Base-by-base conservation (phyloP, 2,888 invertebrate genomes). In the Cataglyphis rosenhaueri region DNA sequence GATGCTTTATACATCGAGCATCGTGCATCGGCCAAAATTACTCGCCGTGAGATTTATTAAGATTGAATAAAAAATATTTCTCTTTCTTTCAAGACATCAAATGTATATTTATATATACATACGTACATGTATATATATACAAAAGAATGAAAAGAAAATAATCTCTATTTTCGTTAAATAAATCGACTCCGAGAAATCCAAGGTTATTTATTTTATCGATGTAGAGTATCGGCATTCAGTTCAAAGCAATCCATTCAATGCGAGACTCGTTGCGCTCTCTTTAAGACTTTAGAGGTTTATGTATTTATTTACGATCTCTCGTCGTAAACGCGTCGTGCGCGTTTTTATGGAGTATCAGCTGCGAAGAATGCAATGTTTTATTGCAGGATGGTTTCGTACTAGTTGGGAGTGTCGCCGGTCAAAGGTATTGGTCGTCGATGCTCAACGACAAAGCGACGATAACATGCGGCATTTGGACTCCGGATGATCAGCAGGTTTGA, bases 361-460 rank as follows among this genome's bases (percentile, higher is more conserved):
- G 48, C 9, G n/a, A n/a, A 48, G 44, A 48, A 57, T 79, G 32
- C 32, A 21, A 70, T 78, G 44, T 82, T 62, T 78, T 84, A 81
- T 91, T 93, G 2, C 95, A 98, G 97, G 99, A 99, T 95, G 99
- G 99, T 21, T 99, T 99, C 95, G 99, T 99, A 10, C 95, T 99
- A 90, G 99, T 99, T 59, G 99, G 99, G 0, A 99, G 99, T 0
- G 99, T 99, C 85, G 98, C 98, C 0, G 99, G 99, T 0, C 99
- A 99, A 95, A 96, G 99, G 10, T 99, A 99, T 95, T 99, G 99
- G 99, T 99, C 99, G 0, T 98, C 98, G 66, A 98, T 99, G 98
- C 95, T 99, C 86, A 98, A 99, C 92, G 96, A 99, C 88, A 98
- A 99, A 93, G 97, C 98, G 25, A 97, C 97, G 81, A 99, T 99